Conservation (phyloP, 2,888 invertebrate species). For the Phyllotreta striolata region DNA sequence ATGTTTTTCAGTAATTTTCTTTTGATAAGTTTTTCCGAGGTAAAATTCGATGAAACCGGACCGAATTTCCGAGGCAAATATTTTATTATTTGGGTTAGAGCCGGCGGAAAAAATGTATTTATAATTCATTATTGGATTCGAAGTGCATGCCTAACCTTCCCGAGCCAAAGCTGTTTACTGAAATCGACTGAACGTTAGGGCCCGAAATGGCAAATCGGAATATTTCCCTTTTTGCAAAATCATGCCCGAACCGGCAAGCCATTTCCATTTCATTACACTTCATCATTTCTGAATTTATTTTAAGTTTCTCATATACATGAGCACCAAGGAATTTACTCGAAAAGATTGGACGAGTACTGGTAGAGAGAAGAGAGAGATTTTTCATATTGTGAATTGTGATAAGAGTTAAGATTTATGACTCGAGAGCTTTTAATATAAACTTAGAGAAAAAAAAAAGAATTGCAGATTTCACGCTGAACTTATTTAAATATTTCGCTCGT, state of each 20-base stretch:
- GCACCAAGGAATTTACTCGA: slow-evolving; percentile 43
- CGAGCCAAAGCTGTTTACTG: too few species aligned
- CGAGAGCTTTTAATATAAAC: slow-evolving; percentile 41
- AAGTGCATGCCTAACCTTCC: too few species aligned
- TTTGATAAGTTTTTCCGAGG: too few species aligned
- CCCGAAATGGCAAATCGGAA: slow-evolving; percentile 9
- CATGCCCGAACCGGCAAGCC: slow-evolving; percentile 36
- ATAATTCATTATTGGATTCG: too few species aligned
- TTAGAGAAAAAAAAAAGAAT: slow-evolving; percentile 32
- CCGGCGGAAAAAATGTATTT: too few species aligned
- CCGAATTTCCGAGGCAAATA: too few species aligned
- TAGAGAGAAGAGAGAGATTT: slow-evolving; percentile 36
- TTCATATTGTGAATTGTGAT: slow-evolving; percentile 45
- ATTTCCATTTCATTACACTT: slow-evolving; percentile 44
- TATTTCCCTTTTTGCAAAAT: slow-evolving; percentile 36
- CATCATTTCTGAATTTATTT: slow-evolving; percentile 40
- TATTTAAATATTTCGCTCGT: slow-evolving; percentile 17
- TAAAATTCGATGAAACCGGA: too few species aligned
- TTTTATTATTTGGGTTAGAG: too few species aligned
- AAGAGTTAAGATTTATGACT: slow-evolving; percentile 43
- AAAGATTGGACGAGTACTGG: slow-evolving; percentile 41
- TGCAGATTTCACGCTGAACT: slow-evolving; percentile 10
- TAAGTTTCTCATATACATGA: slow-evolving; percentile 35
- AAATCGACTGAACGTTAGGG: background rate
- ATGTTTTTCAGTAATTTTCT: too few species aligned